Evolutionary conservation across 2,888 invertebrate species (phyloP).

Genomic region (Furcula furcula): DNA sequence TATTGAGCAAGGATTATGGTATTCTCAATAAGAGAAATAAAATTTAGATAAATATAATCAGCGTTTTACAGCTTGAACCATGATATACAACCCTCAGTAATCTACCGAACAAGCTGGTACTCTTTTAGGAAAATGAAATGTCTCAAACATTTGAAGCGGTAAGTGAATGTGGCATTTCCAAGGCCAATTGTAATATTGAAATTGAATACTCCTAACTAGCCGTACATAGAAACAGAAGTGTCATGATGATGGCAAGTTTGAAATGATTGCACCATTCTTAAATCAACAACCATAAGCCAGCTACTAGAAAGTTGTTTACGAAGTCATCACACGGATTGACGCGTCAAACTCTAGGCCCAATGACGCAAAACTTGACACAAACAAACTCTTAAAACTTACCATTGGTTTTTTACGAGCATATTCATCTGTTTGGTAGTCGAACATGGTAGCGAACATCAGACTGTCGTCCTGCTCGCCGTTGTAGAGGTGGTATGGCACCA

Average conservation of each 20-base stretch:
- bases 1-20: too few relatives aligned
- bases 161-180: neutral
- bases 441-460: constrained; percentile 81
- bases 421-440: constrained; percentile 76
- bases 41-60: too few relatives aligned
- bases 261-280: constrained; percentile 21
- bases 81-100: too few relatives aligned
- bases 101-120: too few relatives aligned
- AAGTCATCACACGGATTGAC: constrained; percentile 37
- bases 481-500: constrained; percentile 80
- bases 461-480: constrained; percentile 78
- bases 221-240: neutral
- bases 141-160: too few relatives aligned
- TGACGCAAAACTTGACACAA: constrained; percentile 14
- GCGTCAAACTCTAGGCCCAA: constrained; percentile 11
- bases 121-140: too few relatives aligned
- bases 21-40: too few relatives aligned
- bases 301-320: constrained; percentile 56
- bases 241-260: neutral
- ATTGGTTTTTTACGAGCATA: constrained; percentile 67
- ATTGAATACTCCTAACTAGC: neutral
- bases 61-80: too few relatives aligned
- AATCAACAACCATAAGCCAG: constrained; percentile 21
- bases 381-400: constrained; percentile 53
- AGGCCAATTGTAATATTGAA: neutral